Evolutionary conservation across 2,113 vertebrate genomes (phyloP), one percentile per base, ranked within the genome.

Genomic region (Neolamprologus toae): DNA sequence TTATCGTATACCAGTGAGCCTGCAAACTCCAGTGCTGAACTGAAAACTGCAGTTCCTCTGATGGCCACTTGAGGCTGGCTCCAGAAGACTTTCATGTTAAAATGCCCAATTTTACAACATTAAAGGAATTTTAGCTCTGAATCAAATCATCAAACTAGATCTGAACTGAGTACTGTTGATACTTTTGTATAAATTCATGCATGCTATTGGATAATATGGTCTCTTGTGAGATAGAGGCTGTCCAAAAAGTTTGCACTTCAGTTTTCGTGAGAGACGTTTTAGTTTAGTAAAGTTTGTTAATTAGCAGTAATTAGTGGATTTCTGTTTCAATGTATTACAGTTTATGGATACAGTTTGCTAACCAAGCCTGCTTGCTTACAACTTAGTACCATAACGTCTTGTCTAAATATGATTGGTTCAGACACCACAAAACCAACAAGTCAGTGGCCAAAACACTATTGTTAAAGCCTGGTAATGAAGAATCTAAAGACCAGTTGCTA

Each of bases 11-110:
- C 8, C 16, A 76, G 71, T 47, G 23, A 76, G 28, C 42, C 71
- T 19, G 23, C 16, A 17, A 76, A 19, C 42, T 31, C 42, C 40
- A 23, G 71, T 19, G 42, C 71, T 12, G 16, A 49, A 49, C 16
- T 5, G 2, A 49, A 49, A 78, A 31, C 23, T 31, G 71, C 6
- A 31, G 16, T 49, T 78, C 42, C 23, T 78, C 23, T 31, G 23
- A 28, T 3, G 42, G 23, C 13, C 23, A 49, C 45, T 31, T 78
- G 26, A 49, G 45, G 2, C 8, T 49, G 71, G 26, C 26, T 31
- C 45, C 45, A 78, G 45, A 78, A 78, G 71, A 78, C 26, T 78
- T 28, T 31, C 26, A 31, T 31, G 40, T 73, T 73, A 49, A 78
- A 31, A 49, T 31, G 2, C 0, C 9, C 26, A 76, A 76, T 11